Evolutionary conservation across 2,797 vertebrate species (phyloP).

Genomic region (Smutsia temminckii): DNA sequence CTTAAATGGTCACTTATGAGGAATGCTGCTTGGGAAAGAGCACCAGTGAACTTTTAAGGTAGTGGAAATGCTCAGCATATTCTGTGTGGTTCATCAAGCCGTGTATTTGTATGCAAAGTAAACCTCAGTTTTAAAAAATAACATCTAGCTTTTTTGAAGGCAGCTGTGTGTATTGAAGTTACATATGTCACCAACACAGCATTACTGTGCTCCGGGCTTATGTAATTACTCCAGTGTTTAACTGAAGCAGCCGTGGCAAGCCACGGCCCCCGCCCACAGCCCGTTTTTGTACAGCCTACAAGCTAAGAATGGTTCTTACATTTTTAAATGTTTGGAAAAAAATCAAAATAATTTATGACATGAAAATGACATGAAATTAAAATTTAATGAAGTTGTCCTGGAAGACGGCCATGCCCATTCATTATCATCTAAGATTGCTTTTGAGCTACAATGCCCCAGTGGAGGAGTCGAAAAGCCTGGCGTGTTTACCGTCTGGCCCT

Average conservation of each 20-base stretch:
- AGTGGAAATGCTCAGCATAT: fast-evolving
- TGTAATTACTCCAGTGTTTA: neutral
- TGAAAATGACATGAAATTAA: neutral
- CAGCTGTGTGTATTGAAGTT: neutral
- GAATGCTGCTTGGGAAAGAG: neutral
- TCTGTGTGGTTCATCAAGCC: neutral
- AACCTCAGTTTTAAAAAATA: neutral
- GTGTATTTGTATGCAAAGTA: neutral
- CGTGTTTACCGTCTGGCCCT: neutral
- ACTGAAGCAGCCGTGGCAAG: neutral
- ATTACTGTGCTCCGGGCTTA: neutral
- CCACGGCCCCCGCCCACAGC: fast-evolving
- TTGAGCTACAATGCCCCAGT: fast-evolving
- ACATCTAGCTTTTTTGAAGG: neutral
- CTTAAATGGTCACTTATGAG: neutral
- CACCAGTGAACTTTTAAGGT: neutral
- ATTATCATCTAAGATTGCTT: neutral
- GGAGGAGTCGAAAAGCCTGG: neutral
- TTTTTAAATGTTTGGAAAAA: neutral
- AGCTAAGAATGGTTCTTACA: neutral
- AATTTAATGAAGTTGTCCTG: neutral
- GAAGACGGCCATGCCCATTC: neutral
- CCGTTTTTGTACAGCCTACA: fast-evolving
- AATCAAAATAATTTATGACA: neutral
- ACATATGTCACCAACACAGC: neutral